A percentile compares a stretch with the other conserved stretches of the same genome.
Conservation (phyloP, 1,140 invertebrate species). For the Cepaea nemoralis region DNA sequence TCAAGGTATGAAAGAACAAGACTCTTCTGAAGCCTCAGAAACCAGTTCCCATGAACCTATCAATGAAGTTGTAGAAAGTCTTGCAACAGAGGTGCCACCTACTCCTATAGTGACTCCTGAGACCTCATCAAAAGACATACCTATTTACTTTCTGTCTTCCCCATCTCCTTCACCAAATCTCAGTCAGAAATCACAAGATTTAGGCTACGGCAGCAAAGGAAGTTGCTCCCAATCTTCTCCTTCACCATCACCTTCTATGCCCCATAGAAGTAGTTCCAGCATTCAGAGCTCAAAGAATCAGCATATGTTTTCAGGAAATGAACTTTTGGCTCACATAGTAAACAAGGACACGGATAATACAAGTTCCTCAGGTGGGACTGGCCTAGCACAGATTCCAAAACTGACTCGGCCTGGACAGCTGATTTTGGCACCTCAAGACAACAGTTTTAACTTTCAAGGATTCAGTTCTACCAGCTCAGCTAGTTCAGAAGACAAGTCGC, state of each 20-base stretch:
- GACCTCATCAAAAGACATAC: not conserved
- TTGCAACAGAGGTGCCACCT: not conserved
- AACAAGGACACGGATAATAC: conserved; percentile 19
- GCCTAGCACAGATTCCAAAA: not conserved
- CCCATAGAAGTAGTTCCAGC: conserved; percentile 28
- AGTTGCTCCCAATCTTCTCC: conserved; percentile 38
- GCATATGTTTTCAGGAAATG: conserved; percentile 15
- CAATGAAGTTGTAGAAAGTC: not conserved
- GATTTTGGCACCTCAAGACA: conserved; percentile 60
- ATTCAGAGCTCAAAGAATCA: conserved; percentile 28
- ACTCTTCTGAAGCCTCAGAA: not conserved
- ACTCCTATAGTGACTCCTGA: not conserved
- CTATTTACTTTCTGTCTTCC: conserved; percentile 9
- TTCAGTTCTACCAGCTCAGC: conserved; percentile 56
- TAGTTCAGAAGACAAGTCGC: conserved; percentile 44
- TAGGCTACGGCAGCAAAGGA: conserved; percentile 35
- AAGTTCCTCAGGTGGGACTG: not conserved
- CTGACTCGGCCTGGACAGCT: conserved; percentile 55
- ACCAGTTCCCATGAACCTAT: not conserved
- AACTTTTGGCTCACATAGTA: conserved; percentile 16
- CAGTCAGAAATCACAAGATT: conserved; percentile 36
- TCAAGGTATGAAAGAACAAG: not conserved
- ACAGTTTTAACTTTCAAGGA: conserved; percentile 56
- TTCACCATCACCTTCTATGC: conserved; percentile 31
- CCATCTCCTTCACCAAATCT: conserved; percentile 30